Evolutionary conservation across 1,140 invertebrate genomes (phyloP), one percentile per base, ranked within the genome.

Genomic region (Cotesia chilonis): DNA sequence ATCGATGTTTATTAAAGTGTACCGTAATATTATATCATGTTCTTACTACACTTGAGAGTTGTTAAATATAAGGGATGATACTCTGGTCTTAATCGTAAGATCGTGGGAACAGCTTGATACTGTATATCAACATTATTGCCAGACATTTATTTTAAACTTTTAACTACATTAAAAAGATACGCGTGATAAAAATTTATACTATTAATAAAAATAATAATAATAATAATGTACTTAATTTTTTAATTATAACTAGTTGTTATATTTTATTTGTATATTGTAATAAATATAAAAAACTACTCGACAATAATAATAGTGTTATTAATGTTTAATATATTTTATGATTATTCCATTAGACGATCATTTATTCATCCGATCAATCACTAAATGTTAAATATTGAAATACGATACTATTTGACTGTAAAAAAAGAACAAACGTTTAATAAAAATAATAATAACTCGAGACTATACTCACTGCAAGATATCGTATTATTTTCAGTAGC

Each of bases 361-460:
- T 82, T 84, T 80, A 81, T 81, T 81, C 76, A 75, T 73, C 71
- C 77, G 76, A 84, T 84, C 81, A 82, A 84, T 84, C 82, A 84
- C 52, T 35, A 60, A 55, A 64, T 63, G 71, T 73, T 79, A 72
- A 81, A 78, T 75, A 74, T 66, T 75, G 83, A 79, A 79, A 84
- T 75, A 69, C 54, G 81, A 84, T 81, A 78, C 67, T 82, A 79
- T 82, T 80, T 83, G 73, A 78, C 76, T 81, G 75, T 71, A 55
- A 63, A 66, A 14, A 52, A 63, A 75, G 51, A 38, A 54, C 4
- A 47, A 47, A 47, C 10, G 59, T 10, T 47, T 20, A 36, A 63
- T n/a, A 54, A 71, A 47, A 17, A 55, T 14, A n/a, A 4, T 7
- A 2, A 7, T 41, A 14, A 12, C 0, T 28, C 28, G 3, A 28